Percentiles rank a stretch among this genome's conserved stretches.
These are phyloP conservation scores for Autographa gamma DNA, from an alignment of 2,888 invertebrate species.

Conservation along the genomic window DNA sequence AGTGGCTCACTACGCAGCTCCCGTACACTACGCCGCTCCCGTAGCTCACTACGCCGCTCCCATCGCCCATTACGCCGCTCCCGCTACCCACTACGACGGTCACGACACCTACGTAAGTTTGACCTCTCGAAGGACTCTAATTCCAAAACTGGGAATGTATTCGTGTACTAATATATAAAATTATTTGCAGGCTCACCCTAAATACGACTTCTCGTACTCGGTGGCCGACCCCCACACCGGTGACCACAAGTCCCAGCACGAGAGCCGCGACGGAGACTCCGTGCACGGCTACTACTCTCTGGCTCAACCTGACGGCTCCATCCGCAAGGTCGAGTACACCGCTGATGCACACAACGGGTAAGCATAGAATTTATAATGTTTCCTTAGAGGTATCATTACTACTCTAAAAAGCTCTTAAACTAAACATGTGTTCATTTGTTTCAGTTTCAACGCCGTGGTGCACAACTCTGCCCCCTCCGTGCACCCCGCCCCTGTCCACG, in stretches of 20 bases:
- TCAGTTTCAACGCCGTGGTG: conserved; percentile 84
- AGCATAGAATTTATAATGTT: background rate
- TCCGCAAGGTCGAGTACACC: conserved; percentile 81
- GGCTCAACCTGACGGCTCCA: conserved; percentile 79
- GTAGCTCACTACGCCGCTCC: background rate
- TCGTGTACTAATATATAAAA: background rate
- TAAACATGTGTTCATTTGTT: background rate
- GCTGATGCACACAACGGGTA: conserved; percentile 72
- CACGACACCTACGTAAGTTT: conserved; percentile 66
- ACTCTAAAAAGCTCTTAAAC: background rate
- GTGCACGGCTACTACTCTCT: conserved; percentile 90
- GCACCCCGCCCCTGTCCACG: conserved; percentile 76
- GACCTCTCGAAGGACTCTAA: too few species aligned
- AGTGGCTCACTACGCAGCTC: conserved; percentile 45
- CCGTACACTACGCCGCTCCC: conserved; percentile 62
- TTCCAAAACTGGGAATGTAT: too few species aligned
- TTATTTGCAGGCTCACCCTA: conserved; percentile 74
- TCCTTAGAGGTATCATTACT: too few species aligned
- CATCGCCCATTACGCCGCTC: conserved; percentile 53
- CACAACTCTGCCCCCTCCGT: conserved; percentile 81
- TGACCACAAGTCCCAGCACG: conserved; percentile 89
- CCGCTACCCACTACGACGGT: conserved; percentile 63
- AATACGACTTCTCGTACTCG: conserved; percentile 86
- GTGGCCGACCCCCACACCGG: conserved; percentile 89
- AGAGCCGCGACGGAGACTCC: conserved; percentile 85